Evolutionary conservation across 1,140 invertebrate species (phyloP), one percentile per base, ranked within the genome.

Genomic region (Ectropis grisescens): DNA sequence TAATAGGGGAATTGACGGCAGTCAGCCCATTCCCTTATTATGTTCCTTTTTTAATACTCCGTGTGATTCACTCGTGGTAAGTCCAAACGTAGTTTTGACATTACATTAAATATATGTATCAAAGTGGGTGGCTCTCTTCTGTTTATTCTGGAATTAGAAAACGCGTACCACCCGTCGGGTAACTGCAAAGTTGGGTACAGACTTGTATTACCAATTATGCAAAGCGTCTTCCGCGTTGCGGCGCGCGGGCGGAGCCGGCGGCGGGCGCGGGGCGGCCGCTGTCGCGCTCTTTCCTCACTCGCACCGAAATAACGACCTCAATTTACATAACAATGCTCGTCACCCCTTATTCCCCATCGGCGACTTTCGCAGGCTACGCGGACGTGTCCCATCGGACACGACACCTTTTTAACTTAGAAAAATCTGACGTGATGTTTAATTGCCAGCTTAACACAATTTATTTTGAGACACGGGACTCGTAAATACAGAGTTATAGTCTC

Each of bases 291-390:
- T 78, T 81, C 70, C 69, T 80, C 75, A 72, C 62, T 74, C 66
- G 67, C 71, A 67, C 68, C 68, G 67, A 78, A 75, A 81, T 81
- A 81, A 81, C 76, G 76, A 81, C 72, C 72, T 74, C 69, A 74
- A 81, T 81, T 81, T 81, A 69, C 76, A 81, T 81, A 81, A 81
- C 72, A 81, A 76, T 81, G 70, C 72, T 81, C 64, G 70, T 76
- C 72, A 78, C 72, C 76, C 74, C 72, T 75, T 74, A 76, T 64
- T 65, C 69, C 65, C 70, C 51, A 65, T 60, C 61, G 69, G 62
- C 55, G 76, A 69, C 71, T 81, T 74, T 69, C 65, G 58, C 69
- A 75, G 71, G 69, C 68, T 61, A 52, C 55, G 41, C 54, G 51
- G 46, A 47, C 34, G 40, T 55, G 58, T 78, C 72, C 69, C 72